Percentiles rank a stretch among this genome's conserved stretches.
Evolutionary conservation across 2,113 vertebrate genomes (phyloP).

Genomic region (Petromus typicus): DNA sequence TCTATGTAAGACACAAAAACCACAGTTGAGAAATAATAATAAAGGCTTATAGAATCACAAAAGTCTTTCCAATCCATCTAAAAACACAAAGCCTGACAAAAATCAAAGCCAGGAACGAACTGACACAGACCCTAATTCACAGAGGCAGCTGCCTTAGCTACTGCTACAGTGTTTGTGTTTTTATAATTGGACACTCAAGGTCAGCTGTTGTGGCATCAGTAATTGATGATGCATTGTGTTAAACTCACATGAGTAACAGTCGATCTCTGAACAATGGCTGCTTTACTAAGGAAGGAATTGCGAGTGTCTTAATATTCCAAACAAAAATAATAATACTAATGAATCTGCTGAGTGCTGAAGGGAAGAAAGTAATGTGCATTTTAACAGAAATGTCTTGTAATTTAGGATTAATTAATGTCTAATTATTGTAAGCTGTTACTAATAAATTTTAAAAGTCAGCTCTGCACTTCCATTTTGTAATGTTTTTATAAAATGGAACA

Average conservation of each 20-base stretch:
- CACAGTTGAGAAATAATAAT: conserved; percentile 59
- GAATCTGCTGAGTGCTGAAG: conserved; percentile 65
- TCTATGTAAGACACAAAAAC: conserved; percentile 61
- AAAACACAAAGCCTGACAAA: conserved; percentile 64
- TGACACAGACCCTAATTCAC: conserved; percentile 19
- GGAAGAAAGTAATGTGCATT: conserved; percentile 69
- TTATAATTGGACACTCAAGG: conserved; percentile 66
- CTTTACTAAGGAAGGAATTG: conserved; percentile 52
- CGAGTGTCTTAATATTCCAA: conserved; percentile 14
- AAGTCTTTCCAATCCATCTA: conserved; percentile 29
- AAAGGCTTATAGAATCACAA: conserved; percentile 62
- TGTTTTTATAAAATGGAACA: conserved; percentile 85
- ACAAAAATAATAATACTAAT: conserved; percentile 73
- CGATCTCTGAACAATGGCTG: conserved; percentile 55
- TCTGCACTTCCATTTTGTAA: conserved; percentile 76
- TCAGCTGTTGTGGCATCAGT: conserved; percentile 51
- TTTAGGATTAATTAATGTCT: conserved; percentile 82
- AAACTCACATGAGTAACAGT: conserved; percentile 34
- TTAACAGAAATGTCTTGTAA: conserved; percentile 78
- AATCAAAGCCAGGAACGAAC: conserved; percentile 48
- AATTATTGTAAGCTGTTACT: conserved; percentile 77
- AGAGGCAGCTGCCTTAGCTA: neutral
- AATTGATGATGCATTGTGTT: conserved; percentile 67
- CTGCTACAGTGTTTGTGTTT: neutral
- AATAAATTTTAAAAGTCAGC: conserved; percentile 82